These are phyloP conservation scores for Aphyosemion australe DNA, from an alignment of 2,113 vertebrate species.

Conservation along the genomic window DNA sequence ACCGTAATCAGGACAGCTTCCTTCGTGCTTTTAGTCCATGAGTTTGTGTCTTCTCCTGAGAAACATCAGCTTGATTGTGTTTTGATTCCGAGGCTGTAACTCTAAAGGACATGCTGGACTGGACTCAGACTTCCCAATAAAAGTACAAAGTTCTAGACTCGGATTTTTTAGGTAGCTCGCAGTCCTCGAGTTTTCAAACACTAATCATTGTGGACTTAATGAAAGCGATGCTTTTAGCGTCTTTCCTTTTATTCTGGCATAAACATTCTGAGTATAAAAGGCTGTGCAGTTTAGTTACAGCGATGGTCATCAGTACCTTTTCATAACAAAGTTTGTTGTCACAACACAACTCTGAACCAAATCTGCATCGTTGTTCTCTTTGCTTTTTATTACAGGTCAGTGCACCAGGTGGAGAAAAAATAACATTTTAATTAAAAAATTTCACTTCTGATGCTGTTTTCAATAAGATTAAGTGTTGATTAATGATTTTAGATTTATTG, in stretches of 20 bases:
- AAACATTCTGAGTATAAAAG: not conserved
- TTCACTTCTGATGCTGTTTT: too few relatives aligned
- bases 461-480: too few relatives aligned
- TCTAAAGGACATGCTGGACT: constrained; percentile 14
- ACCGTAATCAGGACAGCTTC: constrained; percentile 37
- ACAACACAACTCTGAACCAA: too few relatives aligned
- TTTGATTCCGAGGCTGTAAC: constrained; percentile 37
- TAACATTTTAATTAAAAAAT: too few relatives aligned
- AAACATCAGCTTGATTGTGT: constrained; percentile 45
- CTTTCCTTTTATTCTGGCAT: not conserved
- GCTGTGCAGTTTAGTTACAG: too few relatives aligned
- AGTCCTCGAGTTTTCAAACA: constrained; percentile 26
- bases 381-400: too few relatives aligned
- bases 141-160: constrained; percentile 42
- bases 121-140: constrained; percentile 35
- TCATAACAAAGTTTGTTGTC: too few relatives aligned
- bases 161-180: constrained; percentile 29
- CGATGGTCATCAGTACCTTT: too few relatives aligned
- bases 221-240: not conserved
- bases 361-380: too few relatives aligned
- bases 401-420: too few relatives aligned
- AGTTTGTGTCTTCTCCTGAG: constrained; percentile 14
- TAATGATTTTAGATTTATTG: too few relatives aligned
- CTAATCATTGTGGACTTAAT: not conserved
- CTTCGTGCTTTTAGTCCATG: constrained; percentile 33